Evolutionary conservation across 2,888 invertebrate species (phyloP), one percentile per base, ranked within the genome.

Genomic region (Celastrina argiolus): DNA sequence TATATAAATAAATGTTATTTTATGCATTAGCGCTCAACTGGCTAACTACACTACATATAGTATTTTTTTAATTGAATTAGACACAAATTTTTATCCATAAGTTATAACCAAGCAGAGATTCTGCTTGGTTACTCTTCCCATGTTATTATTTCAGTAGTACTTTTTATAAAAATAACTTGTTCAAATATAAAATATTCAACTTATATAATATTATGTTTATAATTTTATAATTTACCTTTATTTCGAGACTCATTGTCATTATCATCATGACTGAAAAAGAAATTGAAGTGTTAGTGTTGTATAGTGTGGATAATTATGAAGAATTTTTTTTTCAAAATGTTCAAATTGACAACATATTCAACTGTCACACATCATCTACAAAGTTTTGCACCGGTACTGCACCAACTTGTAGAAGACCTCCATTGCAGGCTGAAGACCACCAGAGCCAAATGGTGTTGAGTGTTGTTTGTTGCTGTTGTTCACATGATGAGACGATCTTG

Each of bases 311-410:
- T 18, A 66, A 2, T 56, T 12, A 66, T 41, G 18, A 36, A 14
- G 5, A 39, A 61, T 64, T 18, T 45, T 26, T 4, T n/a, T 59
- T 56, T 56, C 36, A 28, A 34, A 51, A 18, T 65, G n/a, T 65
- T 42, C 56, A 64, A 51, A 31, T 26, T 26, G 45, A 58, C 41
- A 69, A 56, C 36, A 63, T 65, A 65, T 67, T 71, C 66, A 56
- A 66, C 66, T 66, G 65, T 70, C 72, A 74, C 73, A 72, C 73
- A 74, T 84, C 85, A 79, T 75, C 91, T 91, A 92, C 91, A 92
- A 92, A 92, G 91, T 91, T 92, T 92, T 92, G 91, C 91, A 92
- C 91, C 90, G 80, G 75, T 78, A 79, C 77, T 84, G 81, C 83
- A 79, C 74, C 69, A 22, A 18, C 39, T 22, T 2, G 6, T 36